Evolutionary conservation across 2,888 invertebrate genomes (phyloP), one percentile per base, ranked within the genome.

Genomic region (Junonia oenone): DNA sequence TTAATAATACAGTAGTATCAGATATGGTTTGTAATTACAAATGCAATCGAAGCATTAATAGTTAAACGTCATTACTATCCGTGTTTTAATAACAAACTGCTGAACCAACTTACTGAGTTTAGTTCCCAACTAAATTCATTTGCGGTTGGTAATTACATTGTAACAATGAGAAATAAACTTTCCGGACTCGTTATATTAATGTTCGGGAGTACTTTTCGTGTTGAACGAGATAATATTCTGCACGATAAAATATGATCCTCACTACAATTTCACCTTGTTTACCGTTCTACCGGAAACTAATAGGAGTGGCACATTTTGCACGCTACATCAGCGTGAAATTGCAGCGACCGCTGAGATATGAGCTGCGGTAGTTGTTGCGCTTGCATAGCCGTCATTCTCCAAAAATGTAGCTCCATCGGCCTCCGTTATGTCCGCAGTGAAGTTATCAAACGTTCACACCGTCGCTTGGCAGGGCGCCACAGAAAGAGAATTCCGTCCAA

Each of bases 241-340:
- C 59, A 53, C 49, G 56, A 59, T 59, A 59, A 59, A 78, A 78
- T 75, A 81, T 75, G 60, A 63, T 66, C 65, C 64, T 66, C 68
- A 62, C 75, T 76, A 73, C 78, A 81, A 81, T 79, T 83, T 74
- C 58, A 65, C 70, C 73, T 78, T 79, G 84, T 83, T 80, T 82
- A 81, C 72, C 46, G 49, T 62, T 72, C 68, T 45, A 58, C 54
- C 72, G 72, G 69, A 71, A 69, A 72, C 70, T 69, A 72, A 69
- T 70, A 73, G 68, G 70, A 74, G 73, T 78, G 70, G 61, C 61
- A 67, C 68, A 68, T 73, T 80, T 76, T 68, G 71, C 73, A 75
- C 72, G 72, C 73, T 63, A 73, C 75, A 83, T 81, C 71, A 74
- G 63, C 72, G 72, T 71, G 68, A 56, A 58, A 60, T 60, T 58